Conservation (phyloP, 2,113 vertebrate species). For the Thomomys bottae region DNA sequence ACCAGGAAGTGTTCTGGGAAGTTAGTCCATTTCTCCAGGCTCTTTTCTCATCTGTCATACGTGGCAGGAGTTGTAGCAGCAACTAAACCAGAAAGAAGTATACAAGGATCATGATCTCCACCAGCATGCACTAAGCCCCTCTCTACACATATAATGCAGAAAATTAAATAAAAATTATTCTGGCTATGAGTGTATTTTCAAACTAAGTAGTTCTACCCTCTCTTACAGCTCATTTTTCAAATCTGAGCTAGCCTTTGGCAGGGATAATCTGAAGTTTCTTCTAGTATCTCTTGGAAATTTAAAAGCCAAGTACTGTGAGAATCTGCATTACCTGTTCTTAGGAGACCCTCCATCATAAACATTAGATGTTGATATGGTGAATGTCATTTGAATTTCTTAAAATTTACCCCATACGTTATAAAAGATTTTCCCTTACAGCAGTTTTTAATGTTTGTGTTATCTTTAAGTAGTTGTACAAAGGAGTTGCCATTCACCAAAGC, state of each 20-base stretch:
- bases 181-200: background rate
- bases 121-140: background rate
- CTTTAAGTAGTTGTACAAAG: too few relatives aligned
- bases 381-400: background rate
- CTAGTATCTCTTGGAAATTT: background rate
- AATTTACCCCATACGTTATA: background rate
- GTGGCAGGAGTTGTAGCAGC: background rate
- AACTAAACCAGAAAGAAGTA: background rate
- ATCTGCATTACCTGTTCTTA: too few relatives aligned
- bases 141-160: background rate
- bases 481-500: too few relatives aligned
- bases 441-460: too few relatives aligned
- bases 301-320: background rate
- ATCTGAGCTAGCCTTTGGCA: background rate
- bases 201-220: background rate
- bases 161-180: constrained; percentile 3
- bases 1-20: background rate
- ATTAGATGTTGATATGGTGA: background rate
- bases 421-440: background rate
- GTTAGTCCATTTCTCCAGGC: background rate
- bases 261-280: background rate
- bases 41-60: background rate
- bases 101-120: background rate
- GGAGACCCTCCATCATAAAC: background rate
- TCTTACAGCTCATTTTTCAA: background rate